Evolutionary conservation across 1,140 invertebrate species (phyloP).

Genomic region (Thalassaphorura encarpata): DNA sequence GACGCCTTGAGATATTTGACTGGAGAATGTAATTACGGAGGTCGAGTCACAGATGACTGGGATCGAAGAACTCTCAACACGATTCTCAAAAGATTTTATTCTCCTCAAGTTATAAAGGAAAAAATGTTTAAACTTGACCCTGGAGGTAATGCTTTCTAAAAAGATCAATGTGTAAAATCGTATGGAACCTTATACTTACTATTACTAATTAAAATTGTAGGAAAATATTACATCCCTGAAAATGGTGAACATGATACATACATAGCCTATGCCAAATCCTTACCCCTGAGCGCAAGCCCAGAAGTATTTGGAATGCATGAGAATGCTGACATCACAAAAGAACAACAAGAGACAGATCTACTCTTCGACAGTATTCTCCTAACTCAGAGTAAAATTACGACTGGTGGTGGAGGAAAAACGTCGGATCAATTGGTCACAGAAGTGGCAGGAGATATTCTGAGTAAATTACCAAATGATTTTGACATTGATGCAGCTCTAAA

Average conservation of each 20-base stretch:
- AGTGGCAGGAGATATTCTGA: conserved; percentile 58
- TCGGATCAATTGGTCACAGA: conserved; percentile 59
- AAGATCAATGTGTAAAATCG: neutral
- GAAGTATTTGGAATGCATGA: conserved; percentile 86
- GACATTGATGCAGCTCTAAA: conserved; percentile 53
- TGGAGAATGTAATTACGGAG: conserved; percentile 94
- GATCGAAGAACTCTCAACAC: conserved; percentile 78
- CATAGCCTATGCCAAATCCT: conserved; percentile 59
- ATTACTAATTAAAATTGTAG: conserved; percentile 35
- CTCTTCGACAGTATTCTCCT: conserved; percentile 67
- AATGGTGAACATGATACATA: conserved; percentile 65
- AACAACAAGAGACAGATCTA: conserved; percentile 73
- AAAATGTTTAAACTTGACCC: conserved; percentile 41
- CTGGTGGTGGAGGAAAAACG: conserved; percentile 44
- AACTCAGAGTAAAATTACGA: conserved; percentile 47
- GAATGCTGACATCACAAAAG: conserved; percentile 90
- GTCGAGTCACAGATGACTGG: conserved; percentile 89
- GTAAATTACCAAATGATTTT: conserved; percentile 61
- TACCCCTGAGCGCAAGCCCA: conserved; percentile 70
- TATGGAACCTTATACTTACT: neutral
- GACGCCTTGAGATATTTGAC: conserved; percentile 81
- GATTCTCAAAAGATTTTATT: conserved; percentile 72
- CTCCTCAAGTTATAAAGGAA: conserved; percentile 38
- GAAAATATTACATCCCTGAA: conserved; percentile 62
- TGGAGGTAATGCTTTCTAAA: conserved; percentile 34